Evolutionary conservation across 2,113 vertebrate genomes (phyloP), one percentile per base, ranked within the genome.

Genomic region (Phrynocephalus versicolor): DNA sequence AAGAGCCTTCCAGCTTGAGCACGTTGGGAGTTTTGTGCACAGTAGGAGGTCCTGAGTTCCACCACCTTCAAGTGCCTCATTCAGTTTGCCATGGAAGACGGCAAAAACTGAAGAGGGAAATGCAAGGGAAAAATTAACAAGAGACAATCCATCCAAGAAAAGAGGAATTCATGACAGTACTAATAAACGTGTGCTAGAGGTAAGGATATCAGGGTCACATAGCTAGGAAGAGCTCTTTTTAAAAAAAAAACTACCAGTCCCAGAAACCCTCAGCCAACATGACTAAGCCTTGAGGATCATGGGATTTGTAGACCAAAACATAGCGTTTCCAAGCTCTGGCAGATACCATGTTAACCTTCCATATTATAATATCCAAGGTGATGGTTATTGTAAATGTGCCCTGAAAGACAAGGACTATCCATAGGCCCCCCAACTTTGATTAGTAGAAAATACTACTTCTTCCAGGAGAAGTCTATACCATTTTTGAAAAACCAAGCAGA

Each of bases 11-110:
- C 65, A 64, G 57, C 58, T 0, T 1, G 19, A 78, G 75, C 84
- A 81, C 80, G 41, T 70, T 79, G 13, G 3, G 14, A 15, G 73
- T 79, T 85, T 75, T 51, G 45, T 83, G 83, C 74, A 64, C 85
- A 21, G 10, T 0, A 0, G 39, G 55, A 71, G 39, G 88, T 69
- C 76, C 67, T 39, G 25, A 27, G 5, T 39, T 15, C 25, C 64
- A 21, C 25, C 14, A 9, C 55, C 58, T 65, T 51, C 35, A 58
- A 3, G 51, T 73, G 21, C 75, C 90, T 89, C 5, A 37, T 35
- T 65, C 78, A 51, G 45, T 51, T 51, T 51, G 45, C 10, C 69
- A 30, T 21, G 27, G 0, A 78, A 19, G 65, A 3, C 27, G 21
- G 33, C 25, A 67, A 58, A 35, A 27, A 65, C 62, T 33, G 80